phyloP scores from a whole-genome alignment of 2,113 vertebrate species.

The Agapornis roseicollis region DNA sequence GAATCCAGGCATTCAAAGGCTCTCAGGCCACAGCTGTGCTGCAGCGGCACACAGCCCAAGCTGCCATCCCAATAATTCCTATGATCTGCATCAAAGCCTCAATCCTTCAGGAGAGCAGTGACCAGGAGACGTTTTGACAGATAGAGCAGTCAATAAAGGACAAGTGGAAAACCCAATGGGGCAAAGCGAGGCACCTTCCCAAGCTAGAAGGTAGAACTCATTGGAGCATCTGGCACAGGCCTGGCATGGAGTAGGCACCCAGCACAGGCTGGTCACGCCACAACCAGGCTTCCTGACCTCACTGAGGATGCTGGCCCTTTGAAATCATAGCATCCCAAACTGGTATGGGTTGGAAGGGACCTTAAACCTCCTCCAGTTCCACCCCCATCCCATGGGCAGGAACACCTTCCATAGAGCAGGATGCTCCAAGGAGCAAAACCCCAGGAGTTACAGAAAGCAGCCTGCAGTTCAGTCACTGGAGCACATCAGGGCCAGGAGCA shows the following conservation, averaged over 20 bases:
- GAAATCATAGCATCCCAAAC: not conserved
- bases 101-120: not conserved
- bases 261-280: accelerated
- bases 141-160: not conserved
- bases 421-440: not conserved
- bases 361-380: not conserved
- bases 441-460: accelerated
- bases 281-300: accelerated
- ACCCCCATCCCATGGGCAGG: not conserved
- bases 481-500: not conserved
- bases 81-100: not conserved
- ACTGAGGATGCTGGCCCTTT: accelerated
- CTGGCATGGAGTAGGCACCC: not conserved
- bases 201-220: not conserved
- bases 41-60: not conserved
- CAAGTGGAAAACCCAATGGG: not conserved
- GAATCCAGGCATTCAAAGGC: not conserved
- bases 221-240: not conserved
- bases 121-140: not conserved
- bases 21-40: not conserved
- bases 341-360: not conserved
- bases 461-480: accelerated
- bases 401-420: not conserved
- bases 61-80: not conserved
- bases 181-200: accelerated